phyloP scores from a whole-genome alignment of 1,140 invertebrate genomes.

The Uloborus diversus region DNA sequence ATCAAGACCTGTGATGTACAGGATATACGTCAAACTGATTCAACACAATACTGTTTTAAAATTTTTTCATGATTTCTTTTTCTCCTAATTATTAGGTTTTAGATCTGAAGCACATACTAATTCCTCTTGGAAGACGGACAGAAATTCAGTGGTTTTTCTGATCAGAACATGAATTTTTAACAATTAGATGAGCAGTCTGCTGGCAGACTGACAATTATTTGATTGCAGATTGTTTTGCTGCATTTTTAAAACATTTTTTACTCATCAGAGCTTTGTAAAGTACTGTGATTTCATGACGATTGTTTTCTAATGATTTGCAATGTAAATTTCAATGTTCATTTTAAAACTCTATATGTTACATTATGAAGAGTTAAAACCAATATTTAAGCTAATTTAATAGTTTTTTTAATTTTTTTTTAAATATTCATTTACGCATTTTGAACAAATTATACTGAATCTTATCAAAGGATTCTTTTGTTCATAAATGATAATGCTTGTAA shows the following conservation, averaged over 20 bases:
- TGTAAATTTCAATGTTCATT: too few species aligned
- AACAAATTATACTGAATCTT: too few species aligned
- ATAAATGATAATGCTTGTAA: too few species aligned
- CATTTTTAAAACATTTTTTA: slow-evolving; percentile 17
- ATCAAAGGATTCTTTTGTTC: too few species aligned
- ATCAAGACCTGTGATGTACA: not conserved
- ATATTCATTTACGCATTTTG: too few species aligned
- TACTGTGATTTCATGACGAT: too few species aligned
- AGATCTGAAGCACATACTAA: slow-evolving; percentile 34
- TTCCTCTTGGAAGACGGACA: slow-evolving; percentile 31
- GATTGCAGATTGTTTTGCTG: slow-evolving; percentile 34
- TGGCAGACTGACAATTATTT: slow-evolving; percentile 29
- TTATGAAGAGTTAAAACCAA: too few species aligned
- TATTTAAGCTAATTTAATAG: too few species aligned
- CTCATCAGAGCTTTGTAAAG: not conserved
- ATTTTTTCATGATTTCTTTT: not conserved
- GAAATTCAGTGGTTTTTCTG: slow-evolving; percentile 30
- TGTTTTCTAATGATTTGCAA: too few species aligned
- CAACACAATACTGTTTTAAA: not conserved
- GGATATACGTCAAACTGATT: not conserved
- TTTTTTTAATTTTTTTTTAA: too few species aligned
- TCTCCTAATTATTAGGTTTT: slow-evolving; percentile 43
- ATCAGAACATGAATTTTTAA: not conserved
- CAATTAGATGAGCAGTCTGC: slow-evolving; percentile 4
- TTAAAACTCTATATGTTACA: too few species aligned